These are phyloP conservation scores for Apamea epomidion DNA, from an alignment of 2,888 invertebrate species.

Conservation along the genomic window DNA sequence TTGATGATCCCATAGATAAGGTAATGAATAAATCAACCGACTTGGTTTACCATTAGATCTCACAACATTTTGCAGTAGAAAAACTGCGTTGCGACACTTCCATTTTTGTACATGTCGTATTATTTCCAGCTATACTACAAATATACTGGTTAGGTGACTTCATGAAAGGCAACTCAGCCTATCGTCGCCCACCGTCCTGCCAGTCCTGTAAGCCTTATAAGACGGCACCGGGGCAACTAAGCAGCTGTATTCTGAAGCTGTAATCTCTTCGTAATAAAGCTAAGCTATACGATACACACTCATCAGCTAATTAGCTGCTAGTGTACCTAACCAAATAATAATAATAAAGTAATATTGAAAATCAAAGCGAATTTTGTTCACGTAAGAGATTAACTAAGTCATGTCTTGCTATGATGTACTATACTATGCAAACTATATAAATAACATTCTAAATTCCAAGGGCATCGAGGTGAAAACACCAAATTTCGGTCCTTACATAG, in stretches of 20 bases:
- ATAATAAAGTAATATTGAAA: constrained; percentile 45
- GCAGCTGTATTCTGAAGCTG: constrained; percentile 22
- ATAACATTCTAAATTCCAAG: constrained; percentile 28
- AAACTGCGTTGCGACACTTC: neutral
- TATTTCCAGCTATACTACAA: neutral
- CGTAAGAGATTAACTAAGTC: constrained; percentile 60
- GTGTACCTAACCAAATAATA: no score
- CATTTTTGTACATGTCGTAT: neutral
- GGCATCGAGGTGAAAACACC: constrained; percentile 31
- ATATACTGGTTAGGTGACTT: neutral
- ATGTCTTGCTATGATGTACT: constrained; percentile 27
- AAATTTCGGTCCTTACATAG: constrained; percentile 37
- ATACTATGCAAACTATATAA: neutral
- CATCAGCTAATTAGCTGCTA: no score
- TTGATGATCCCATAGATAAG: neutral
- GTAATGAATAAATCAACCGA: neutral
- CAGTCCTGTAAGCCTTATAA: neutral
- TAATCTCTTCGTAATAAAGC: constrained; percentile 41
- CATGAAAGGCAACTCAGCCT: neutral
- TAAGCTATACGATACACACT: no score
- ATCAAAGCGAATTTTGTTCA: constrained; percentile 64
- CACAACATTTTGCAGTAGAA: neutral
- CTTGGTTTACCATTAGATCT: neutral
- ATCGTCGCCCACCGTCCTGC: neutral
- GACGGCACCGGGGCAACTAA: constrained; percentile 8